Conservation (phyloP, 2,888 invertebrate species). For the Sinotaia quadrata region DNA sequence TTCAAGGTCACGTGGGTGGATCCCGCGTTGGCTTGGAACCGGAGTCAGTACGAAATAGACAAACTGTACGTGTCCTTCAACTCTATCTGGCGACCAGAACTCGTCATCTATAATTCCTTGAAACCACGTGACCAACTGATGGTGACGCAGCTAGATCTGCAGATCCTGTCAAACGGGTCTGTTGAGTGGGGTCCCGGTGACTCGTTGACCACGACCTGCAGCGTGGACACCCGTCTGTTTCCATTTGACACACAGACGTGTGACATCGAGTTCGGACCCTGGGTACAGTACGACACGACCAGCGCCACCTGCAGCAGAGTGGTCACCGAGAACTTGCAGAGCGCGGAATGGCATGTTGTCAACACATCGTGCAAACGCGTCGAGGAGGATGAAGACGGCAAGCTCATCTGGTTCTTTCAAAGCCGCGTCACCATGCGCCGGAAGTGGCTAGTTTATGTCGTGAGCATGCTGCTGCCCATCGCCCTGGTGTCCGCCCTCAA, state of each 20-base stretch:
- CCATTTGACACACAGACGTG: slow-evolving; percentile 21
- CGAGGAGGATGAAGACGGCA: too few relatives aligned
- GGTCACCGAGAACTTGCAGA: not conserved
- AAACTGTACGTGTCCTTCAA: not conserved
- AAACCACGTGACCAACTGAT: slow-evolving; percentile 8
- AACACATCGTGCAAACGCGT: too few relatives aligned
- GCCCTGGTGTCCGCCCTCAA: slow-evolving; percentile 8
- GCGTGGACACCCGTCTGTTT: slow-evolving; percentile 2
- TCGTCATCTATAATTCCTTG: slow-evolving; percentile 6
- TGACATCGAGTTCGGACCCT: not conserved
- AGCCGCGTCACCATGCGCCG: too few relatives aligned
- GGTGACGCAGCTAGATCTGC: not conserved
- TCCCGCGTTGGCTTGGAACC: slow-evolving; percentile 4
- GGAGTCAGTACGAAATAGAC: not conserved
- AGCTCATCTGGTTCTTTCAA: too few relatives aligned
- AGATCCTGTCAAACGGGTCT: not conserved
- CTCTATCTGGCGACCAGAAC: slow-evolving; percentile 6
- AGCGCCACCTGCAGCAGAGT: not conserved
- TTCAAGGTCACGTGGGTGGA: not conserved
- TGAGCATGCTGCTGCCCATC: slow-evolving; percentile 14
- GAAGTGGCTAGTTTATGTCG: slow-evolving; percentile 3
- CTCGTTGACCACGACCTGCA: not conserved
- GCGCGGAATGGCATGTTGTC: slow-evolving; percentile 6
- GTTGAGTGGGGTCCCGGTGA: not conserved
- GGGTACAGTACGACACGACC: not conserved